These are phyloP conservation scores for Heterodera carotae DNA, from an alignment of 1,140 invertebrate genomes.

Conservation along the genomic window DNA sequence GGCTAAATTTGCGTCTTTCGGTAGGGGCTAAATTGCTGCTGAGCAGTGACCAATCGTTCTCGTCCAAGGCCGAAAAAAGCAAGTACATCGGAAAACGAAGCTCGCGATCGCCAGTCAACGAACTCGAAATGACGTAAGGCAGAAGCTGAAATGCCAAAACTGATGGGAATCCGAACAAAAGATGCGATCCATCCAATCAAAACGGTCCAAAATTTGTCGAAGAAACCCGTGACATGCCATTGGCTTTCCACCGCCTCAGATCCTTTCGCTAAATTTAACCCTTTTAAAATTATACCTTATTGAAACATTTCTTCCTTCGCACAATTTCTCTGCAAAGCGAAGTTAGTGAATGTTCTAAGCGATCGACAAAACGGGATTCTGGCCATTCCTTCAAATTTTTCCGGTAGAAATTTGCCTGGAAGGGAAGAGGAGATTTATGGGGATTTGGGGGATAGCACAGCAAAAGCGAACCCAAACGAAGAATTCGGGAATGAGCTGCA, in stretches of 20 bases:
- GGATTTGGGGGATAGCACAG: background rate
- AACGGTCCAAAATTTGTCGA: no score
- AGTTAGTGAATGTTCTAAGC: slow-evolving; percentile 6
- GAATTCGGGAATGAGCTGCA: slow-evolving; percentile 20
- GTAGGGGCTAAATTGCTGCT: slow-evolving; percentile 24
- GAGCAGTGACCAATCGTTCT: slow-evolving; percentile 28
- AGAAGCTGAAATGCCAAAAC: slow-evolving; percentile 16
- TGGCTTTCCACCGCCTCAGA: no score
- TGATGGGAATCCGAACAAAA: background rate
- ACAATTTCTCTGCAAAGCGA: slow-evolving; percentile 22
- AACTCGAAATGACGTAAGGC: slow-evolving; percentile 20
- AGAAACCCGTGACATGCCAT: no score
- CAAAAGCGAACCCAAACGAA: slow-evolving; percentile 15
- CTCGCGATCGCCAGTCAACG: slow-evolving; percentile 25
- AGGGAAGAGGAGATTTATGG: background rate
- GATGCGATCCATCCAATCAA: no score
- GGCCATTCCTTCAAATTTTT: background rate
- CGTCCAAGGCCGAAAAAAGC: slow-evolving; percentile 16
- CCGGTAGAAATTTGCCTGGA: background rate
- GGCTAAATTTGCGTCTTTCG: slow-evolving; percentile 31
- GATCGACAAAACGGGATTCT: slow-evolving; percentile 21
- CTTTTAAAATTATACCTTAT: no score
- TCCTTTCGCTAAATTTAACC: background rate
- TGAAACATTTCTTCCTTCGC: slow-evolving; percentile 13
- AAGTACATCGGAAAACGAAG: slow-evolving; percentile 29